phyloP scores from a whole-genome alignment of 2,888 invertebrate genomes.

The Resseliella maxima region DNA sequence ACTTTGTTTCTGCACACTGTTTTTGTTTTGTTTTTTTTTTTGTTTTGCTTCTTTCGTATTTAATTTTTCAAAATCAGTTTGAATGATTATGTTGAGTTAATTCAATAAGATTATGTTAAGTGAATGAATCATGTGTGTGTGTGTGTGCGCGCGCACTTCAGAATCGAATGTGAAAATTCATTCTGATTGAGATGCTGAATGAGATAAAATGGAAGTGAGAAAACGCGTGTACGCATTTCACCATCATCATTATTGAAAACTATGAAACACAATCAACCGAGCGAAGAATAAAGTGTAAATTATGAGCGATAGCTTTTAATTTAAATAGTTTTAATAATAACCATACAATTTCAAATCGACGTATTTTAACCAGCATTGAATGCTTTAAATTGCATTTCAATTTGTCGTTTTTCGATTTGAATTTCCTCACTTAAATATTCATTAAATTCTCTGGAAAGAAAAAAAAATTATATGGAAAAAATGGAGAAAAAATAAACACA shows the following conservation, averaged over 20 bases:
- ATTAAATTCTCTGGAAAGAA: background rate
- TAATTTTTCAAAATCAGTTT: too few relatives aligned
- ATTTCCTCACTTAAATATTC: slow-evolving; percentile 53
- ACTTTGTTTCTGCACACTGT: slow-evolving; percentile 3
- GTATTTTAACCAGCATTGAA: background rate
- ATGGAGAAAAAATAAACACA: background rate
- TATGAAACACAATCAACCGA: background rate
- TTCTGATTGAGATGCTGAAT: background rate
- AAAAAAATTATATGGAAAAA: background rate
- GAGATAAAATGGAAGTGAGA: slow-evolving; percentile 15
- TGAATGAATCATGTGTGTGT: slow-evolving; percentile 22
- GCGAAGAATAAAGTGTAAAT: background rate
- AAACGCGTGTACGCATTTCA: background rate
- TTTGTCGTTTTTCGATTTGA: slow-evolving; percentile 33
- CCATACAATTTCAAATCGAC: background rate
- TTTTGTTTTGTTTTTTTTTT: background rate
- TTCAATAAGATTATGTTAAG: background rate
- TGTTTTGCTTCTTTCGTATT: too few relatives aligned
- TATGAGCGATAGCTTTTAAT: background rate
- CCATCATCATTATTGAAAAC: background rate
- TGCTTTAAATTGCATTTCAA: slow-evolving; percentile 8
- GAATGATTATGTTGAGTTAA: too few relatives aligned
- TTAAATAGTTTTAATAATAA: background rate
- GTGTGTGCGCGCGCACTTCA: too few relatives aligned
- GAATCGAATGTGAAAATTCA: slow-evolving; percentile 10